A percentile compares a stretch with the other conserved stretches of the same genome.
phyloP scores from a whole-genome alignment of 2,888 invertebrate species.

The Nomada fabriciana region DNA sequence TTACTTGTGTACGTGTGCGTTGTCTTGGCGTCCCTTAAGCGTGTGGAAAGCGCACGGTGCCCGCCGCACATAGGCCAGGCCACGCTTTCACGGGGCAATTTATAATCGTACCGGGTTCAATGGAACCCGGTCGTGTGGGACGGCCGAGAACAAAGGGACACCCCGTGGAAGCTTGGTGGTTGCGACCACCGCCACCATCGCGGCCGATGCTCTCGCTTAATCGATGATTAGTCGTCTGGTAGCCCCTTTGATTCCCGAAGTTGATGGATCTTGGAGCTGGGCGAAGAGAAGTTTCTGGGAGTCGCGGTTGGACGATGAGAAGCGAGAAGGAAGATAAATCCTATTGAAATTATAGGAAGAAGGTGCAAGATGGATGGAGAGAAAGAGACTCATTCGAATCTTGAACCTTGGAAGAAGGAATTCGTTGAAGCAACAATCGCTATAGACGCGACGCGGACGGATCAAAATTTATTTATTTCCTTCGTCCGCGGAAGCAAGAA shows the following conservation, averaged over 20 bases:
- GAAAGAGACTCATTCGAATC: not conserved
- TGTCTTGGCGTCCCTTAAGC: constrained; percentile 51
- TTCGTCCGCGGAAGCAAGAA: not conserved
- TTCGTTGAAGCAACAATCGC: too few species aligned
- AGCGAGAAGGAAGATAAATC: too few species aligned
- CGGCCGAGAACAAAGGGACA: constrained; percentile 75
- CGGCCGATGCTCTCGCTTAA: constrained; percentile 37
- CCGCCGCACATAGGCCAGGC: constrained; percentile 60
- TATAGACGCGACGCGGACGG: too few species aligned
- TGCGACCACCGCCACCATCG: constrained; percentile 52
- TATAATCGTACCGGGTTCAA: constrained; percentile 79
- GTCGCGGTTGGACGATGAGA: not conserved
- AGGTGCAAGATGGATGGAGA: too few species aligned
- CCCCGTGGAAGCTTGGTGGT: constrained; percentile 59
- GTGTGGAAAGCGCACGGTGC: constrained; percentile 61
- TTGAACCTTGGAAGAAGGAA: not conserved
- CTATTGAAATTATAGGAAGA: too few species aligned
- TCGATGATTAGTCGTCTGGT: constrained; percentile 54
- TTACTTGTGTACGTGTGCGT: constrained; percentile 49
- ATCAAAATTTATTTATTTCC: too few species aligned
- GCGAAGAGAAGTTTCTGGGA: not conserved
- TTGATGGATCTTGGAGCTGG: constrained; percentile 9
- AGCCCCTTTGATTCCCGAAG: constrained; percentile 29
- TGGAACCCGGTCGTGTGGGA: constrained; percentile 76
- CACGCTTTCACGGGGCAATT: constrained; percentile 75